Percentiles rank a stretch among this genome's conserved stretches.
These are phyloP conservation scores for Platorchestia sp. DNA, from an alignment of 1,140 invertebrate species.

Conservation along the genomic window DNA sequence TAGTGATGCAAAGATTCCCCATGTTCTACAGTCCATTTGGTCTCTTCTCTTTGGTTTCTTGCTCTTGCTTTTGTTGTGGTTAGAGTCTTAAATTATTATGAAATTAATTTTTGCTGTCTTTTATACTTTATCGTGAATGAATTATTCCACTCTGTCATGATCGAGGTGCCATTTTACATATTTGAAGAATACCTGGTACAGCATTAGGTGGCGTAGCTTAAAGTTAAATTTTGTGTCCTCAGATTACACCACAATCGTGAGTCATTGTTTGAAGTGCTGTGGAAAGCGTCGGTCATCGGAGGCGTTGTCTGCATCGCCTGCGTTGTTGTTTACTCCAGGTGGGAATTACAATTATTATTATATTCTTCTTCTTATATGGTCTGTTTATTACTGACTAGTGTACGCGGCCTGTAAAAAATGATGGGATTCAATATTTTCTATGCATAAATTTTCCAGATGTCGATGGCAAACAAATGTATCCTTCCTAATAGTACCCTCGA, in stretches of 20 bases:
- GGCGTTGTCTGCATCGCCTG: slow-evolving; percentile 76
- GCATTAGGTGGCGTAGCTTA: neutral
- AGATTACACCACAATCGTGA: slow-evolving; percentile 79
- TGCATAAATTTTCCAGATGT: no score
- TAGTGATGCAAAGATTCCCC: no score
- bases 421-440: no score
- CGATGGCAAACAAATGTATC: no score
- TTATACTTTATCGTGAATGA: neutral
- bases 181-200: neutral
- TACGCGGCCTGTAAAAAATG: no score
- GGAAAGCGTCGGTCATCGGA: slow-evolving; percentile 79
- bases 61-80: no score
- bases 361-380: no score
- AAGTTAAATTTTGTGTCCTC: slow-evolving; percentile 68
- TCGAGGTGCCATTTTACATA: neutral
- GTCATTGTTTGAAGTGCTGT: slow-evolving; percentile 71
- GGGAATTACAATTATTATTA: slow-evolving; percentile 30
- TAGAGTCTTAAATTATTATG: no score
- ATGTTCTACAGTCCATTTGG: no score
- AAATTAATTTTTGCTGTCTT: neutral
- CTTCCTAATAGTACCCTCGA: no score
- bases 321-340: slow-evolving; percentile 78
- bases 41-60: no score
- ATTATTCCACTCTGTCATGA: neutral
- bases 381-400: no score